Base-by-base conservation (phyloP, 1,140 invertebrate genomes). In the Trichomalopsis sarcophagae region DNA sequence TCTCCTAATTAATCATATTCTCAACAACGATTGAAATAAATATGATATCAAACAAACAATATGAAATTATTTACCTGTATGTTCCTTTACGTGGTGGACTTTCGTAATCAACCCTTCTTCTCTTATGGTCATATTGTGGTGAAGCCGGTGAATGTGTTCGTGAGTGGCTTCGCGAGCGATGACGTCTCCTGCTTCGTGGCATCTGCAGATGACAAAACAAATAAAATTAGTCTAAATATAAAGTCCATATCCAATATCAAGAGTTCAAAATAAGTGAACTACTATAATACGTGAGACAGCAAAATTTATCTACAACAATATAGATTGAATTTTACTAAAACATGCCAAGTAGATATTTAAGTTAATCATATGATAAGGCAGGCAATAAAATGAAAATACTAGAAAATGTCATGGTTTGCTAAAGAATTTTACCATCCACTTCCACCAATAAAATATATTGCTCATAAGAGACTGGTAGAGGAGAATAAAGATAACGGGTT, bases 121-220 rank as follows among this genome's bases (percentile, higher is more conserved):
- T 92, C 92, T 95, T 95, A 86, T 94, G 93, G 78, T 94, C 94
- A 68, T 93, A 92, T 82, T 94, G 93, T 55, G 92, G 93, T 50
- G 92, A 91, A 87, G 92, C 90, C 82, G 91, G 86, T 73, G 93
- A 93, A 88, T 93, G 93, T 86, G 94, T 94, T 86, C 94, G 94
- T 82, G 95, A 96, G 87, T 95, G 95, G 78, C 96, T 96, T 62
- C 95, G 90, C 77, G 94, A 95, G 88, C 96, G 96, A 91, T 96
- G 96, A 93, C 96, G 96, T 93, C 96, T 96, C 86, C 96, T 94
- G 88, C 95, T 96, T 89, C 96, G 95, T 87, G 96, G 96, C 96
- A 97, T 97, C 96, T 97, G 92, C 6, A 95, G 95, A 88, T 89
- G 21, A 79, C 1, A 75, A 36, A 36, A 23, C 13, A 69, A 21